phyloP scores from a whole-genome alignment of 2,888 invertebrate species.

The Linhomoeus sp. region DNA sequence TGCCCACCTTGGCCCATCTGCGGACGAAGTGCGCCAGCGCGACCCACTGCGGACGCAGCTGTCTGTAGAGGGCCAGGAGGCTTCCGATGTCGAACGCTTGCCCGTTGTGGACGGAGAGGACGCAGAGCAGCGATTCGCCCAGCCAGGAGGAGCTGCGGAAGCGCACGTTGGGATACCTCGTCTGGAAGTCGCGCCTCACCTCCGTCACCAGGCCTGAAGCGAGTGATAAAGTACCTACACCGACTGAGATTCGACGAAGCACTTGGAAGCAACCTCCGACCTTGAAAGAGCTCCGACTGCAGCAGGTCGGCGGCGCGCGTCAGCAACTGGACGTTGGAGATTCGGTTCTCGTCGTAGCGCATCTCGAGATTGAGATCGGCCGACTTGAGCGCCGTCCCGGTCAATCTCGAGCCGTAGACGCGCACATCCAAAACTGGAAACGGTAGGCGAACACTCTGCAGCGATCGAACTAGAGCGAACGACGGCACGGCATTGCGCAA shows the following conservation, averaged over 20 bases:
- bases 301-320: no score
- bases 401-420: conserved; percentile 32
- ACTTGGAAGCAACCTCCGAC: no score
- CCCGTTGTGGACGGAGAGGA: conserved; percentile 27
- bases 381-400: conserved; percentile 29
- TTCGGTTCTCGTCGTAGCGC: not conserved
- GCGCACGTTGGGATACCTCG: not conserved
- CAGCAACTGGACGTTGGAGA: no score
- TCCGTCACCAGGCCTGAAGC: no score
- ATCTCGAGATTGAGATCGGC: conserved; percentile 32
- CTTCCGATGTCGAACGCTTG: conserved; percentile 16
- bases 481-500: no score
- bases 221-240: no score
- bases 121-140: conserved; percentile 17
- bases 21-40: conserved; percentile 23
- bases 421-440: conserved; percentile 17
- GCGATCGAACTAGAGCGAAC: no score
- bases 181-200: no score
- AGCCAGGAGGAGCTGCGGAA: not conserved
- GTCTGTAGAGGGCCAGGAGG: conserved; percentile 21
- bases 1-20: conserved; percentile 34
- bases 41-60: conserved; percentile 19
- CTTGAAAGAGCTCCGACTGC: no score
- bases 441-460: no score
- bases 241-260: no score